Evolutionary conservation across 2,113 vertebrate genomes (phyloP).

Genomic region (Pygoscelis antarcticus): DNA sequence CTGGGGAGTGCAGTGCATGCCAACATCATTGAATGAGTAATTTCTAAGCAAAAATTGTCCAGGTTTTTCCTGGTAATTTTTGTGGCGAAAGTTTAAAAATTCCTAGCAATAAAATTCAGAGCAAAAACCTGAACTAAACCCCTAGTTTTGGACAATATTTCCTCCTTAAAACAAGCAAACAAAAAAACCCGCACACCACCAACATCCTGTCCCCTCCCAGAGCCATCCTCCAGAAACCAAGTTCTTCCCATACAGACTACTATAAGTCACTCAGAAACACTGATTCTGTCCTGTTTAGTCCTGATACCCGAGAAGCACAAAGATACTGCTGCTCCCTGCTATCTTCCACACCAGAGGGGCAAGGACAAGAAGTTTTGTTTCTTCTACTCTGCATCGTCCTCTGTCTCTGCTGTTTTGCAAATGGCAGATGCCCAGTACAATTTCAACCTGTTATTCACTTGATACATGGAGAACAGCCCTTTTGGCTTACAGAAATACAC

Average conservation of each 20-base stretch:
- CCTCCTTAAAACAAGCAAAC: background rate
- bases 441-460: background rate
- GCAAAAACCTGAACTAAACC: background rate
- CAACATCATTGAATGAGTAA: background rate
- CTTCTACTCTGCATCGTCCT: background rate
- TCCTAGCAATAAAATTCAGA: background rate
- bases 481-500: background rate
- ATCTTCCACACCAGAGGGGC: background rate
- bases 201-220: background rate
- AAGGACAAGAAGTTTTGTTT: background rate
- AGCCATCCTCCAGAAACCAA: background rate
- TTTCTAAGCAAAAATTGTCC: background rate
- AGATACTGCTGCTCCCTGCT: background rate
- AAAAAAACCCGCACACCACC: no score
- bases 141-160: background rate
- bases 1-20: background rate
- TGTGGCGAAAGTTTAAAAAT: background rate
- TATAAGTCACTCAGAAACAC: background rate
- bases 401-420: background rate
- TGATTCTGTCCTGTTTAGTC: background rate
- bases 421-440: background rate
- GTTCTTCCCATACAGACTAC: background rate
- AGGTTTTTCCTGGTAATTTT: background rate
- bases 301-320: fast-evolving
- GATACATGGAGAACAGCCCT: background rate